Percentiles rank a stretch among this genome's conserved stretches.
Conservation (phyloP, 2,797 vertebrate species). For the Ammospiza maritima region DNA sequence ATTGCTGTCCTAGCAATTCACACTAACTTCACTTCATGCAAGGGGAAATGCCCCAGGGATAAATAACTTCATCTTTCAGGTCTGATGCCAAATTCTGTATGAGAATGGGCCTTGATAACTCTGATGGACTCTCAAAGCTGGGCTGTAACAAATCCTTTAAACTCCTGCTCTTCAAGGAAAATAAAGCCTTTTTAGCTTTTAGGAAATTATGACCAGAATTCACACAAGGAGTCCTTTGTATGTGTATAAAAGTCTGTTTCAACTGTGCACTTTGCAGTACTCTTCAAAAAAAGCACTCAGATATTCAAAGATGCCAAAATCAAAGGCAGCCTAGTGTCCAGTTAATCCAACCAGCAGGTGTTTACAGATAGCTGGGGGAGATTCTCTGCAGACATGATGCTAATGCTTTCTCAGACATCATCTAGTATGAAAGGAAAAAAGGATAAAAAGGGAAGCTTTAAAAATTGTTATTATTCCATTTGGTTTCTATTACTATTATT, state of each 20-base stretch:
- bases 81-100: neutral
- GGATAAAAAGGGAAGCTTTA: neutral
- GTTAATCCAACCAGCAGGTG: slow-evolving; percentile 24
- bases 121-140: neutral
- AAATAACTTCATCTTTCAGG: neutral
- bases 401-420: neutral
- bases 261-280: neutral
- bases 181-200: slow-evolving; percentile 2
- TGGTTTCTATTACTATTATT: neutral
- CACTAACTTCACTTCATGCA: rapidly evolving
- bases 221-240: neutral
- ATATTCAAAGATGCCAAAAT: slow-evolving; percentile 37
- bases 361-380: neutral
- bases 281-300: neutral
- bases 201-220: neutral
- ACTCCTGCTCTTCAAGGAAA: neutral
- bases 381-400: neutral
- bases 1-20: neutral
- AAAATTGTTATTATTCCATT: neutral
- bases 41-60: neutral
- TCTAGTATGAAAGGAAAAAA: neutral
- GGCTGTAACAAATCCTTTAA: neutral
- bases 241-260: slow-evolving; percentile 1
- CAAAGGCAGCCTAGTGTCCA: neutral
- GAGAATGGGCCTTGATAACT: neutral